Evolutionary conservation across 2,797 vertebrate species (phyloP).

Genomic region (Anableps anableps): DNA sequence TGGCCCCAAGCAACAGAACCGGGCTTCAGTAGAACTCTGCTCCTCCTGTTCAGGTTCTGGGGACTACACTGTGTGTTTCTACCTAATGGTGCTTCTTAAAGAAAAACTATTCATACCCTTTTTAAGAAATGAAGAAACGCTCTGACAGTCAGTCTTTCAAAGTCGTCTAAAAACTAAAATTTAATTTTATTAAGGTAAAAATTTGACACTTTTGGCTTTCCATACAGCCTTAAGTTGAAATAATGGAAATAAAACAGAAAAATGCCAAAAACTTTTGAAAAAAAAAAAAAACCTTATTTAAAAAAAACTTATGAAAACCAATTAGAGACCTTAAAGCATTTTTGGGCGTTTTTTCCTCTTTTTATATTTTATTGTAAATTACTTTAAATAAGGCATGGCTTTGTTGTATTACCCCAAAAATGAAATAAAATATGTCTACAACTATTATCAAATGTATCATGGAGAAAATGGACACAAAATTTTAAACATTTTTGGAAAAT

Average conservation of each 20-base stretch:
- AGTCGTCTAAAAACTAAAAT: neutral
- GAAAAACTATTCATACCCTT: conserved; percentile 41
- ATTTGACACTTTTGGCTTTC: neutral
- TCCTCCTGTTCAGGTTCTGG: conserved; percentile 68
- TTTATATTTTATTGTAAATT: neutral
- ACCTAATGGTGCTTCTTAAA: conserved; percentile 65
- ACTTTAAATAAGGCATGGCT: neutral
- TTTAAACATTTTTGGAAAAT: no score
- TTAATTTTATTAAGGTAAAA: neutral
- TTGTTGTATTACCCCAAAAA: no score
- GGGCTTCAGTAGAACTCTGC: conserved; percentile 61
- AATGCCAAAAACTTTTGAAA: neutral
- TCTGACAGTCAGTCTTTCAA: conserved; percentile 46
- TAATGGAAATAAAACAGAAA: neutral
- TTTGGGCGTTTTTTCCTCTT: neutral
- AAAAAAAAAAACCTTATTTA: neutral
- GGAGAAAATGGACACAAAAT: no score
- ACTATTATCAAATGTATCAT: no score
- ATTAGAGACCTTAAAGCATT: neutral
- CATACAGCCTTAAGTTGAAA: neutral
- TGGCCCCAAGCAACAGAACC: conserved; percentile 10
- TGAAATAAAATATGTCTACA: no score
- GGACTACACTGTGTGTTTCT: conserved; percentile 60
- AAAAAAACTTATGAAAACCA: neutral
- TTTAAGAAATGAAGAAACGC: conserved; percentile 46